phyloP scores from a whole-genome alignment of 2,888 invertebrate species.

The Bembecia ichneumoniformis region DNA sequence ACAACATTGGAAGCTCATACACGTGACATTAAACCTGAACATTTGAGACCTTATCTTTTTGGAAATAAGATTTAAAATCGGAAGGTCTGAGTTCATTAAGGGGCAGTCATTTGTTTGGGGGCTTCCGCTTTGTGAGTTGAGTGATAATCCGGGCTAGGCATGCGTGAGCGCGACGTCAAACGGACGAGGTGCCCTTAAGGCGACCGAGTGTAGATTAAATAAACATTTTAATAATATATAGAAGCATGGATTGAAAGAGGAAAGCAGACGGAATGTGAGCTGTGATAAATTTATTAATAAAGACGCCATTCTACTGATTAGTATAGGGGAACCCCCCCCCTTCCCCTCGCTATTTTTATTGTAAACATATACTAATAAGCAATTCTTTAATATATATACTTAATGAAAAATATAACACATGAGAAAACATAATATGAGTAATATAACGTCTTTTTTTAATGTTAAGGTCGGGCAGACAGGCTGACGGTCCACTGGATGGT shows the following conservation, averaged over 20 bases:
- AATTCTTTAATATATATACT: too few species aligned
- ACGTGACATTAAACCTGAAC: too few species aligned
- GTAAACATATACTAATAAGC: too few species aligned
- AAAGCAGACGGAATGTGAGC: conserved; percentile 16
- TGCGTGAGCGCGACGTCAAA: conserved; percentile 43
- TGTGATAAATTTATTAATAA: background rate
- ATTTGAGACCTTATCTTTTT: background rate
- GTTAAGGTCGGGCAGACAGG: too few species aligned
- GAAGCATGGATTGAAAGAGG: conserved; percentile 33
- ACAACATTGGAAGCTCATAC: background rate
- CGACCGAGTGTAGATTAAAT: conserved; percentile 31
- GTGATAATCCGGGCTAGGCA: conserved; percentile 47
- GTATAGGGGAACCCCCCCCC: too few species aligned
- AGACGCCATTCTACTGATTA: background rate
- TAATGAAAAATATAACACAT: too few species aligned
- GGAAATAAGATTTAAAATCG: conserved; percentile 16
- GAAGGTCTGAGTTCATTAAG: conserved; percentile 36
- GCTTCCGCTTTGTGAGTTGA: conserved; percentile 34
- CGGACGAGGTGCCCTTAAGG: conserved; percentile 35
- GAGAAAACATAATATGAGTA: too few species aligned
- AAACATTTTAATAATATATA: conserved; percentile 19
- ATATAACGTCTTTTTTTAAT: too few species aligned
- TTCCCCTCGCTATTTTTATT: too few species aligned
- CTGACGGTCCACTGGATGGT: too few species aligned
- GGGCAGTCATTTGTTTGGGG: conserved; percentile 33